Evolutionary conservation across 64 coral and sea anemone genomes (phyloP), one percentile per base, ranked within the genome.

Genomic region (Actinia tenebrosa): DNA sequence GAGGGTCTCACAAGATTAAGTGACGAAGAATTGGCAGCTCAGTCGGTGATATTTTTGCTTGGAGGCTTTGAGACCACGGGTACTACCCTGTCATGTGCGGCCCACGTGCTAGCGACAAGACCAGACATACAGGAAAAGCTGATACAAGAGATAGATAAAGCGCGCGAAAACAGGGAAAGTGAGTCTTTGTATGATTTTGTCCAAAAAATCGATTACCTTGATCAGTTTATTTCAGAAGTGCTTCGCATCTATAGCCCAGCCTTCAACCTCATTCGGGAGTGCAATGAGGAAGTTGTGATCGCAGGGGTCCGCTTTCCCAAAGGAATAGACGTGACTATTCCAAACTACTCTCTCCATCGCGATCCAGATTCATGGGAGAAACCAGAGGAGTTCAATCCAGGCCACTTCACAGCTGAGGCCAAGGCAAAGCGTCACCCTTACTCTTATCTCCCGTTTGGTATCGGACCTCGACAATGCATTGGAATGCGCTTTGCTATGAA

Each of bases 11-110:
- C 80, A 0, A 93, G 68, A 52, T 56, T 96, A 10, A 93, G 82
- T 10, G 81, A 96, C 83, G 88, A 93, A 0, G 94, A 96, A 22
- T 56, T 93, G 44, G 83, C 86, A 16, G 94, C 94, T 20, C 94
- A 96, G 55, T 93, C 88, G 19, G 44, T 96, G 56, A 45, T 60
- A 5, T 96, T 96, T 30, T 86, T 96, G 0, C 25, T 96, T 10
- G 94, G 91, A 5, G 94, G 94, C 10, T 92, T 87, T 37, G 85
- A 93, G 64, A 96, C 94, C 10, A 93, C 94, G 42, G 91, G 88
- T 1, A 91, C 22, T 11, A 96, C 94, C 9, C 23, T 96, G 3
- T 80, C 91, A 1, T 90, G 79, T 44, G 84, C 85, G 43, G 91
- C 94, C 10, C 93, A 93, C 88, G 71, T 37, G 46, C 53, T 96